Base-by-base conservation (phyloP, 2,797 vertebrate genomes). In the Malurus leucopterus region DNA sequence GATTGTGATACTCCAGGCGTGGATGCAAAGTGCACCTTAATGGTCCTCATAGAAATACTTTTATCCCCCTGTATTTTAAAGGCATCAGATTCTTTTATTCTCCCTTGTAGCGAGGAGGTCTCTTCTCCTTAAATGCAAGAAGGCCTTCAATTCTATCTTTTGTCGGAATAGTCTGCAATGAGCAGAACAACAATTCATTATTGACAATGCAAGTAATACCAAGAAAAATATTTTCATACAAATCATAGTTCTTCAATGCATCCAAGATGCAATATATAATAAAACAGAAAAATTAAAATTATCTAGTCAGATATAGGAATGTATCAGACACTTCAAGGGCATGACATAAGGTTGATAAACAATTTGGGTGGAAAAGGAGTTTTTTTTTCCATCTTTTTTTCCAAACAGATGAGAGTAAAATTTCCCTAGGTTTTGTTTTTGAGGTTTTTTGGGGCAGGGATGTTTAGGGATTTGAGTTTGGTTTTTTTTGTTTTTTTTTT, bases 61-160 rank as follows among this genome's bases (percentile, higher is more conserved):
- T 75, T 80, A 88, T 79, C 64, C 83, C 84, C 63, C 26, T 93
- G 80, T 47, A 61, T 78, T 87, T 84, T 74, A 79, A 93, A 95
- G 88, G 89, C 73, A 91, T 91, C 67, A 65, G 26, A 74, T 82
- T 90, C 88, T 86, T 87, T 67, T 98, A 99, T 93, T 99, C 99
- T 86, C 99, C 99, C 93, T 99, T 99, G 93, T 86, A 99, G 62
- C 96, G 96, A 91, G 99, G 99, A 71, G 96, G 95, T 83, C 99
- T 97, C 95, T 99, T 99, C 96, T 99, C 99, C 96, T 98, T 99
- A 97, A 99, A 99, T 4, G 99, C 99, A 91, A 98, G 95, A 95
- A 99, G 97, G 91, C 99, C 99, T 97, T 99, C 99, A 93, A 99
- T 93, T 71, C 99, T 98, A 96, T 99, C 99, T 96, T 99, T 99